Base-by-base conservation (phyloP, 2,888 invertebrate species). In the Lathronympha strigana region DNA sequence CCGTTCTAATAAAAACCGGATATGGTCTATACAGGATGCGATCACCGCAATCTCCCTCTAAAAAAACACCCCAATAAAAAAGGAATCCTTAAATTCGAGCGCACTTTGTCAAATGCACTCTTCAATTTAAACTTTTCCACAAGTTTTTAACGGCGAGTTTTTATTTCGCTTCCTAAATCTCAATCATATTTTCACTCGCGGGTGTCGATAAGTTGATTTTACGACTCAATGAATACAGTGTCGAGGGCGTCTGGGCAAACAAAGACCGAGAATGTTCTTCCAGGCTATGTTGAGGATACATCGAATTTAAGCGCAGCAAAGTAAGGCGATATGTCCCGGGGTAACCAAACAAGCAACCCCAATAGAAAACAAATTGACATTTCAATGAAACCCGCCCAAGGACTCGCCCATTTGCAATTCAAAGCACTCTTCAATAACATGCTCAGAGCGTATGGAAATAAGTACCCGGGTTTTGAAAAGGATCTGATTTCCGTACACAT, bases 361-460 rank as follows among this genome's bases (percentile, higher is more conserved):
- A 84, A 89, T 88, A 87, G 89, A 89, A 90, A 91, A 92, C 89
- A 90, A 91, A 91, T 91, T 90, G 91, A 89, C 91, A 85, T 90
- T 88, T 91, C 87, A 88, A 91, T 90, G 79, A 87, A 75, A 78
- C 79, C 79, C 81, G 81, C 82, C 84, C 81, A 80, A 82, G 82
- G 87, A 83, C 83, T 79, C 69, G 73, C 78, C 76, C 81, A 91
- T 91, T 92, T 90, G 89, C 91, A 91, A 91, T 90, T 91, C 90
- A 91, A 92, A 89, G 80, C 79, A 83, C 82, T 88, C 83, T 79
- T 86, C 90, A 87, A 90, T 88, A 88, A 86, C 87, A 83, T 77
- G 81, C 84, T 80, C 66, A 66, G 66, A 83, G 78, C 83, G 82
- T 87, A 88, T 87, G 88, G 85, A 86, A 88, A 88, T 88, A 86